Evolutionary conservation across 2,113 vertebrate genomes (phyloP), one percentile per base, ranked within the genome.

Genomic region (Ascaphus truei): DNA sequence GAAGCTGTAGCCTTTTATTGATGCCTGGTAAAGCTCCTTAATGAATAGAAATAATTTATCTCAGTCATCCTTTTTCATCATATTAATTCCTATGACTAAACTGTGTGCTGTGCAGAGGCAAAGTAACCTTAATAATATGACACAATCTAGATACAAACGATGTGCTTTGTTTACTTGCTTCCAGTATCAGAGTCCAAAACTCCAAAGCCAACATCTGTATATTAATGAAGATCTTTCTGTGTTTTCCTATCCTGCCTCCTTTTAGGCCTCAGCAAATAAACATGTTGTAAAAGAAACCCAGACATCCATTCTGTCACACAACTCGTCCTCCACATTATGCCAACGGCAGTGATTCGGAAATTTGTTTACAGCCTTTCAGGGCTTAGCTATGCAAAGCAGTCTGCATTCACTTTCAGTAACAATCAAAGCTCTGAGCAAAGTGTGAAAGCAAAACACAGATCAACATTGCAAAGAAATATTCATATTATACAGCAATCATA

Each of bases 291-390:
- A 58, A 68, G 43, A 30, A 65, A 34, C n/a, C 22, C 34, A 20
- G 15, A 23, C 12, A 31, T 8, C 31, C 53, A 18, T 68, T 68
- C 36, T 68, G 52, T 55, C 39, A 68, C 26, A 43, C 37, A 57
- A 33, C 64, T 57, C 53, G 26, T 57, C 39, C 51, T 23, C 52
- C 30, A 41, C 53, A 68, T 18, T 11, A 12, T 53, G 52, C 64
- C 52, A 57, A 56, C 33, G 64, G 39, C 52, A 47, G 20, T 34
- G 53, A 47, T 25, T 57, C 22, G 26, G 34, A 29, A 22, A 51
- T 31, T 12, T 68, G 64, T 68, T 68, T 68, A 67, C 51, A 56
- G 50, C 31, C 16, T 67, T 22, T 11, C 51, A 29, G 26, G 20
- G 50, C 5, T 23, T 36, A 37, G 25, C 45, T 55, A 68, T 55